Conservation (phyloP, 1,140 invertebrate genomes). For the Apis mellifera region Amel_HAv3.1 CM009931.2:24255001-24255500, state of each 20-base stretch:
- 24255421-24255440: too few relatives aligned
- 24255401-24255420: too few relatives aligned
- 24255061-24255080: neutral
- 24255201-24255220: neutral
- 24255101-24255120: slow-evolving; percentile 2
- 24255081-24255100: neutral
- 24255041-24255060: neutral
- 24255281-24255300: neutral
- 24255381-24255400: neutral
- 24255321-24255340: neutral
- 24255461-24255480: too few relatives aligned
- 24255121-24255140: slow-evolving; percentile 3
- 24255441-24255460: too few relatives aligned
- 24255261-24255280: neutral
- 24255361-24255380: neutral
- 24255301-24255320: neutral
- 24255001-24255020: neutral
- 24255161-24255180: neutral
- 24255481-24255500: too few relatives aligned
- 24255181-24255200: neutral
- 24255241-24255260: neutral
- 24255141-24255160: neutral
- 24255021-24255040: neutral
- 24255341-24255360: neutral
- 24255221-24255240: neutral